Evolutionary conservation across 2,797 vertebrate genomes (phyloP), one percentile per base, ranked within the genome.

Genomic region (Melopsittacus undulatus): DNA sequence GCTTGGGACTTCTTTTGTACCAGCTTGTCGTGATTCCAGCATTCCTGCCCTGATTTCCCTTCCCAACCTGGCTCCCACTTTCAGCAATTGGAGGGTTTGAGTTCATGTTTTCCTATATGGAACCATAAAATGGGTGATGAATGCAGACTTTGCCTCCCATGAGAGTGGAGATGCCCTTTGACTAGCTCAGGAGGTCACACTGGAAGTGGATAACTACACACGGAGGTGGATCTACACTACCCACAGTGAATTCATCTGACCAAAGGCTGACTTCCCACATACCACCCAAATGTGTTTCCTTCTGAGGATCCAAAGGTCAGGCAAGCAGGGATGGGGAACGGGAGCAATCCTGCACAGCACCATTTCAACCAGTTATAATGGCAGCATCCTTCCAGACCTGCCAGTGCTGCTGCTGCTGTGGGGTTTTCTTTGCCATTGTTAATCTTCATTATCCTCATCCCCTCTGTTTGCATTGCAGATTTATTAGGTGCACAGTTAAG

Each of bases 401-500:
- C 68, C 57, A 54, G 46, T 14, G 40, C 36, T 7, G 43, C n/a
- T 79, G 54, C 19, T 6, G 43, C 18, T 64, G 18, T 22, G 19
- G 5, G 3, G 72, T 81, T 92, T 93, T 61, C 27, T 86, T 93
- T 86, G 78, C 36, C 76, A 61, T 90, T 87, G 89, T 90, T 95
- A 78, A 77, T 87, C 27, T 67, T 43, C 32, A 57, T 87, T 80
- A n/a, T 51, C 1, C 75, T 76, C 32, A 6, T 89, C 46, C 54
- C 49, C 79, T 91, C 77, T 97, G 94, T 98, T 98, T 98, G 95
- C 66, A 67, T 97, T 97, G 85, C 78, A 77, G 95, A 96, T 97
- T 97, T 97, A 97, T 97, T 94, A 93, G 96, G 96, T 92, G 94
- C 75, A 68, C 94, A 84, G 96, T 92, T 96, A 97, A 97, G 97